Conservation (phyloP, 2,797 vertebrate species). For the Parauchenoglanis ngamensis region DNA sequence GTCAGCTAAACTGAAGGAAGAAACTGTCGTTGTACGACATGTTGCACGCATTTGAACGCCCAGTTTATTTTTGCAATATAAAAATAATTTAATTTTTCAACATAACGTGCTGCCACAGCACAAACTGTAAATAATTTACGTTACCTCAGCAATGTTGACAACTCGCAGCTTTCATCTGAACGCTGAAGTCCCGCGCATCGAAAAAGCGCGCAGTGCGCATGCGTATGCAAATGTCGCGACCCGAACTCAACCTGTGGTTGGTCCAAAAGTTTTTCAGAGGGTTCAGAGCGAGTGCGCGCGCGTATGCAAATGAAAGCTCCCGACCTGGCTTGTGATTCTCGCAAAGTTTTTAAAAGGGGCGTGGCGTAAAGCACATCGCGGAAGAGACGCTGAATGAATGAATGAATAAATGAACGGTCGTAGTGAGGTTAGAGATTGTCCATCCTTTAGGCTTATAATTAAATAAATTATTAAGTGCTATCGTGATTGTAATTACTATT, state of each 20-base stretch:
- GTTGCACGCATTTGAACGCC: too few relatives aligned
- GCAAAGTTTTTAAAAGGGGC: not conserved
- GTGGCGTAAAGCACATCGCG: not conserved
- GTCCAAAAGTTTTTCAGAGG: conserved; percentile 62
- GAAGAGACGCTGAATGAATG: not conserved
- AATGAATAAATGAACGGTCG: too few relatives aligned
- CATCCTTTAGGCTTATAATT: not conserved
- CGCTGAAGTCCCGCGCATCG: conserved; percentile 68
- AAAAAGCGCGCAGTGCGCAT: conserved; percentile 54
- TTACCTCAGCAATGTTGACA: conserved; percentile 30
- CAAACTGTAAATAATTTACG: not conserved
- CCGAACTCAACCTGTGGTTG: conserved; percentile 58
- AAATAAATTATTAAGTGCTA: not conserved
- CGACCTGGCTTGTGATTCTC: not conserved
- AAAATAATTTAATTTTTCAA: not conserved
- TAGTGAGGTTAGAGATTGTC: not conserved
- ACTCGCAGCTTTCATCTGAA: conserved; percentile 33
- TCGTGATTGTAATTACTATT: not conserved
- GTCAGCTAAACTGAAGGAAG: not conserved
- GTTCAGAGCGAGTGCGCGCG: not conserved
- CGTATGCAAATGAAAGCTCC: not conserved
- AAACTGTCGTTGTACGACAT: not conserved
- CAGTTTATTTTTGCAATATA: not conserved
- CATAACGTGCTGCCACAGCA: too few relatives aligned
- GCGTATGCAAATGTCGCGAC: conserved; percentile 33